phyloP scores from a whole-genome alignment of 1,140 invertebrate genomes.

The Parasteatoda tepidariorum region DNA sequence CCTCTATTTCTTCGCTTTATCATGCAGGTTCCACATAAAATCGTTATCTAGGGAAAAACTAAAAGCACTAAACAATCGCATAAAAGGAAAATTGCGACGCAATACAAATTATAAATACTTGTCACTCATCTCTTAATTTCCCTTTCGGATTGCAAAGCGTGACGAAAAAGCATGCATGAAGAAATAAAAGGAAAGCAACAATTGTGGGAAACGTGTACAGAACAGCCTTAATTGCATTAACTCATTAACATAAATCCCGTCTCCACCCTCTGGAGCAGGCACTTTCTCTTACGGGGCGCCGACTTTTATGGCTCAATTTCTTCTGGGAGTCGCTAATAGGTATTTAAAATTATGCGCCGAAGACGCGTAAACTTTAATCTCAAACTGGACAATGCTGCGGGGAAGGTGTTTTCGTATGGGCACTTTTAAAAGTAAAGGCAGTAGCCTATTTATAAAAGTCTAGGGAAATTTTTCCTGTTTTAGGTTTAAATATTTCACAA shows the following conservation, averaged over 20 bases:
- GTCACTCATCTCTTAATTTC: too few species aligned
- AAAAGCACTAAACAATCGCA: too few species aligned
- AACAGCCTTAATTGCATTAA: not conserved
- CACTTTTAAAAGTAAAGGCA: not conserved
- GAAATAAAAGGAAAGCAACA: not conserved
- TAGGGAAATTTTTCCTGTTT: too few species aligned
- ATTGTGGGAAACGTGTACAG: not conserved
- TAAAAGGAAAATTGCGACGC: too few species aligned
- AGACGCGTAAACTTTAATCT: not conserved
- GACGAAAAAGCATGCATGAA: not conserved
- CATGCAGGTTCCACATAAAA: too few species aligned
- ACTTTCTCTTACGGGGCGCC: not conserved
- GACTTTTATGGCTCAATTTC: conserved; percentile 25
- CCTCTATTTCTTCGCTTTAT: too few species aligned
- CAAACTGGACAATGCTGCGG: not conserved
- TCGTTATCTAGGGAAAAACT: too few species aligned
- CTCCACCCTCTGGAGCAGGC: conserved; percentile 2
- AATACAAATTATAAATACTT: too few species aligned
- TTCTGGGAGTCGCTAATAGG: not conserved
- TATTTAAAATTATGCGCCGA: conserved; percentile 5
- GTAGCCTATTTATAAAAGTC: too few species aligned
- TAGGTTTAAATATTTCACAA: too few species aligned
- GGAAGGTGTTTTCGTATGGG: not conserved
- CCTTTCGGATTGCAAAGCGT: too few species aligned
- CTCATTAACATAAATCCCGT: conserved; percentile 23